Evolutionary conservation across 2,888 invertebrate genomes (phyloP), one percentile per base, ranked within the genome.

Genomic region (Dugesia japonica): DNA sequence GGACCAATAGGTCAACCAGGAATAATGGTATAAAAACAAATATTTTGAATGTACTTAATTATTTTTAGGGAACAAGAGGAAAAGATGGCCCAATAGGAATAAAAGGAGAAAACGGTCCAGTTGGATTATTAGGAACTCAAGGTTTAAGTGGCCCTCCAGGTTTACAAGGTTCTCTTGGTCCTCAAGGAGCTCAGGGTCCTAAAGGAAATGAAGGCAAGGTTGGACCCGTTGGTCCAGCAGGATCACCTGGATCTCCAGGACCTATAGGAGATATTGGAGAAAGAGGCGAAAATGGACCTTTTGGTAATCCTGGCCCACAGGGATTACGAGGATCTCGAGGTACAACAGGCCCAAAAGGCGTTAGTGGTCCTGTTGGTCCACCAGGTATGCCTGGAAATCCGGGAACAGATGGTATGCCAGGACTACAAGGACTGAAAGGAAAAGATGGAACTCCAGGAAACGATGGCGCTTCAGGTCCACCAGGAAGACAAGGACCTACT

Each of bases 21-120:
- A 56, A 56, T 56, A 56, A 56, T 56, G 56, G 56, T 56, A 20
- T 13, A 13, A 31, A 31, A 31, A 7, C 4, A 31, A 31, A 7
- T 13, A n/a, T 56, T 4, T 13, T 20, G 17, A n/a, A 56, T n/a
- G n/a, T n/a, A 4, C 17, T 56, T 13, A 4, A 81, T 78, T 82
- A 83, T 27, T 17, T 26, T 23, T 76, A 71, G 79, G 80, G 56
- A 56, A n/a, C 9, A 9, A 56, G 56, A n/a, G 56, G 56, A 23
- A 56, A 56, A 56, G 56, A 56, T 56, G 71, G 31, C n/a, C 28
- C 78, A 33, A 79, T 79, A 7, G 31, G 73, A 23, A 42, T 28
- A 76, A 79, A 79, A 72, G 73, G 71, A 17, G 42, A 78, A 72
- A 79, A 78, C 1, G 74, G 42, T n/a, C 71, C 77, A 17, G 79